A percentile compares a stretch with the other conserved stretches of the same genome.
These are phyloP conservation scores for Monomorium pharaonis DNA, from an alignment of 1,140 invertebrate genomes.

Conservation along the genomic window DNA sequence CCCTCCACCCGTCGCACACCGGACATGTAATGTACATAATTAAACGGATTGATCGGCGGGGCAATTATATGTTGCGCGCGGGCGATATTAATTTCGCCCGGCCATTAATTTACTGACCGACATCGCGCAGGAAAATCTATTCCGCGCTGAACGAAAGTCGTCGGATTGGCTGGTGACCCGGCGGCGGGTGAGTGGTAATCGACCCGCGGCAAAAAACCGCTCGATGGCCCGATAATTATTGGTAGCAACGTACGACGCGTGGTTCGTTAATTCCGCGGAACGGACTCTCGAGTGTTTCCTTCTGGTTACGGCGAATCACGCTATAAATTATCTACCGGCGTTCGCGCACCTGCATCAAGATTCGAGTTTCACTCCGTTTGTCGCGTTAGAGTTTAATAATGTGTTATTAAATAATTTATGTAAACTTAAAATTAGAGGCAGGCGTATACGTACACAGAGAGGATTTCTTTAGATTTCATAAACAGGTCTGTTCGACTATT, in stretches of 20 bases:
- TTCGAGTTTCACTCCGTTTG: background rate
- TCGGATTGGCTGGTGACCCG: constrained; percentile 25
- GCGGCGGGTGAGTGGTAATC: constrained; percentile 7
- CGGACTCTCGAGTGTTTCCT: constrained; percentile 28
- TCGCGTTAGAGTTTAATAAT: background rate
- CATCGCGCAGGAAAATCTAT: constrained; percentile 43
- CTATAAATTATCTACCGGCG: constrained; percentile 6
- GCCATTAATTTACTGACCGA: constrained; percentile 47
- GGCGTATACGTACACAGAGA: no score
- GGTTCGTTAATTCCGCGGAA: constrained; percentile 41
- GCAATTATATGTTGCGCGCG: constrained; percentile 57
- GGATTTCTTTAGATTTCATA: no score
- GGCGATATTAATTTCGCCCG: constrained; percentile 58
- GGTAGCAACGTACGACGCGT: constrained; percentile 31
- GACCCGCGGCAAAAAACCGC: constrained; percentile 40
- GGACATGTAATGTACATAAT: constrained; percentile 68
- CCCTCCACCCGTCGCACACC: background rate
- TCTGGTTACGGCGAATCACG: constrained; percentile 13
- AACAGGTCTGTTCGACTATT: no score
- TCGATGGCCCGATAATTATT: constrained; percentile 47
- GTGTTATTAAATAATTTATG: background rate
- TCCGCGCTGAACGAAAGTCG: constrained; percentile 36
- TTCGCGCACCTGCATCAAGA: background rate
- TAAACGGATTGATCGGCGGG: constrained; percentile 58
- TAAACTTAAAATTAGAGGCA: background rate